A percentile compares a stretch with the other conserved stretches of the same genome.
Conservation (phyloP, 2,888 invertebrate genomes). For the Drosophila pseudotalamancana region DNA sequence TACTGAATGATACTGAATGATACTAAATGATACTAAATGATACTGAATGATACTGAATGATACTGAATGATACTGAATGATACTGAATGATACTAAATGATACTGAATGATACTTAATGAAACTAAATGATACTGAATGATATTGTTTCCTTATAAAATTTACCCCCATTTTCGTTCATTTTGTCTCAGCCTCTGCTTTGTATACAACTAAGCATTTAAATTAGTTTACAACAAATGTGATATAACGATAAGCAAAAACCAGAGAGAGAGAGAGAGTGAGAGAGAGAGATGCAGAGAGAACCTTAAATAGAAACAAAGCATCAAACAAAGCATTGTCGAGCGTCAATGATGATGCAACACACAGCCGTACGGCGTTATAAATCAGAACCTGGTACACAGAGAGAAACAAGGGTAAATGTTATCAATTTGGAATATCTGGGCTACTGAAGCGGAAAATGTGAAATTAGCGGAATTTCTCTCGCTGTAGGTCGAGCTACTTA, state of each 20-base stretch:
- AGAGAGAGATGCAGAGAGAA: not conserved
- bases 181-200: conserved; percentile 10
- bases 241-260: conserved; percentile 17
- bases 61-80: too few species aligned
- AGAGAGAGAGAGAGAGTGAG: not conserved
- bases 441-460: conserved; percentile 16
- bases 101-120: too few species aligned
- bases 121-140: too few species aligned
- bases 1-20: too few species aligned
- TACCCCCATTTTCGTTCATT: not conserved
- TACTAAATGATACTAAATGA: too few species aligned
- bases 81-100: too few species aligned
- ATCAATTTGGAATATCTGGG: not conserved
- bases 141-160: not conserved
- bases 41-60: too few species aligned
- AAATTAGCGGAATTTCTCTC: conserved; percentile 3
- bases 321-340: conserved; percentile 2
- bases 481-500: conserved; percentile 1
- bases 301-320: not conserved
- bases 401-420: not conserved
- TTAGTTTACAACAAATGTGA: conserved; percentile 10
- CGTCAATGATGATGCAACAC: conserved; percentile 3
- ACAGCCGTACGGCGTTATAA: not conserved
- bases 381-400: conserved; percentile 7
- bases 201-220: not conserved